Evolutionary conservation across 1,140 invertebrate genomes (phyloP).

Genomic region (Habropoda laboriosa): DNA sequence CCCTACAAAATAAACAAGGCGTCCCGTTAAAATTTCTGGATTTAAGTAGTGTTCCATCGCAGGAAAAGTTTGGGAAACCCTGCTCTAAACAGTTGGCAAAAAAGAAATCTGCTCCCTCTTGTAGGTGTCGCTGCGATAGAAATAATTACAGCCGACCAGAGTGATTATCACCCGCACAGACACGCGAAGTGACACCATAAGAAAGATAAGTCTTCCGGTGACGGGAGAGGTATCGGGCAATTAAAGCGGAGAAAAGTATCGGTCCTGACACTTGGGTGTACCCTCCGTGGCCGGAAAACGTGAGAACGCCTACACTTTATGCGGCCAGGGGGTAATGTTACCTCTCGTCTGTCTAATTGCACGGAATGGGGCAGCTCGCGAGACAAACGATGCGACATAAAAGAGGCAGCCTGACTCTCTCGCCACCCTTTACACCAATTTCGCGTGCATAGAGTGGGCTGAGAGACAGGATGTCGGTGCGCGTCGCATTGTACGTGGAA

Average conservation of each 20-base stretch:
- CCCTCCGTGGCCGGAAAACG: conserved; percentile 39
- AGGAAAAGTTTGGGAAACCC: too few relatives aligned
- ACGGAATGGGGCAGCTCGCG: conserved; percentile 70
- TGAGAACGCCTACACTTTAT: conserved; percentile 36
- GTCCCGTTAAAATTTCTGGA: too few relatives aligned
- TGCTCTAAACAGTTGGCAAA: too few relatives aligned
- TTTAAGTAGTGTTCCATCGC: too few relatives aligned
- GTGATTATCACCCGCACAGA: background rate
- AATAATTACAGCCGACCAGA: background rate
- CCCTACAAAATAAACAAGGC: too few relatives aligned
- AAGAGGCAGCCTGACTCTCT: conserved; percentile 41
- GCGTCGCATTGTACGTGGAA: conserved; percentile 15
- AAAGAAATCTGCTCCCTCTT: too few relatives aligned
- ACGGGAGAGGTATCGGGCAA: conserved; percentile 4
- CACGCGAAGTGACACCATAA: background rate
- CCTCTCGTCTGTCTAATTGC: conserved; percentile 71
- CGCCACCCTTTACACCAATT: conserved; percentile 40
- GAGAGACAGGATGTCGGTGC: conserved; percentile 17
- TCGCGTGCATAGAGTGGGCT: conserved; percentile 7
- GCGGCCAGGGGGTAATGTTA: conserved; percentile 52
- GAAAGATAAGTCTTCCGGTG: background rate
- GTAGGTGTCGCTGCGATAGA: too few relatives aligned
- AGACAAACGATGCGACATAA: conserved; percentile 54
- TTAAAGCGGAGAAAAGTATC: conserved; percentile 46
- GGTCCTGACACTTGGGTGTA: conserved; percentile 29